Evolutionary conservation across 2,888 invertebrate genomes (phyloP).

Genomic region (Blastobasis adustella): DNA sequence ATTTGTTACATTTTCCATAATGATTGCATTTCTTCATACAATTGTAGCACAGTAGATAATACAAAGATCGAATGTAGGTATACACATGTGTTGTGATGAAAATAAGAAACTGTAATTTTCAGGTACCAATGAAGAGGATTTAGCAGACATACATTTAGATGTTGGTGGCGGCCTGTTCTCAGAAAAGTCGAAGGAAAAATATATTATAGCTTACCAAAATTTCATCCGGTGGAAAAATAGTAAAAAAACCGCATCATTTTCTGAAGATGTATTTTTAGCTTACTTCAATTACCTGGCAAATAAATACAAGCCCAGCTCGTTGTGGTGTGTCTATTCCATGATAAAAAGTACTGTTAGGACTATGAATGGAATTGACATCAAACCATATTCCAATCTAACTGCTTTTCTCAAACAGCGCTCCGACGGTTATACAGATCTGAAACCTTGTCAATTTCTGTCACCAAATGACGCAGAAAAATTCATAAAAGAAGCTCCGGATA

Average conservation of each 20-base stretch:
- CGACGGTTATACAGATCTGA: conserved; percentile 9
- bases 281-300: conserved; percentile 12
- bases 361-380: conserved; percentile 12
- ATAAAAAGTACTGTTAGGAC: conserved; percentile 11
- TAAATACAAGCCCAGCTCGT: conserved; percentile 8
- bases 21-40: no score
- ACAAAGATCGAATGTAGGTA: no score
- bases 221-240: conserved; percentile 10
- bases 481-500: conserved; percentile 14
- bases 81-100: no score
- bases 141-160: not conserved
- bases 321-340: conserved; percentile 15
- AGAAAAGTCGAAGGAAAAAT: not conserved
- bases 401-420: conserved; percentile 11
- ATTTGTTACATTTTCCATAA: no score
- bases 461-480: conserved; percentile 11
- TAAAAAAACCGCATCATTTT: conserved; percentile 7
- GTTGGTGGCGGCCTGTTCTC: not conserved
- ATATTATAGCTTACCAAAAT: not conserved
- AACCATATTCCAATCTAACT: conserved; percentile 9
- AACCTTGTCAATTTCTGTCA: conserved; percentile 7
- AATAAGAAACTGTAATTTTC: no score
- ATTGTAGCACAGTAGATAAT: no score
- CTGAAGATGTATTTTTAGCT: conserved; percentile 12
- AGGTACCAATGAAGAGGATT: not conserved